Percentiles rank a stretch among this genome's conserved stretches.
Evolutionary conservation across 2,113 vertebrate species (phyloP).

Genomic region (Cololabis saira): DNA sequence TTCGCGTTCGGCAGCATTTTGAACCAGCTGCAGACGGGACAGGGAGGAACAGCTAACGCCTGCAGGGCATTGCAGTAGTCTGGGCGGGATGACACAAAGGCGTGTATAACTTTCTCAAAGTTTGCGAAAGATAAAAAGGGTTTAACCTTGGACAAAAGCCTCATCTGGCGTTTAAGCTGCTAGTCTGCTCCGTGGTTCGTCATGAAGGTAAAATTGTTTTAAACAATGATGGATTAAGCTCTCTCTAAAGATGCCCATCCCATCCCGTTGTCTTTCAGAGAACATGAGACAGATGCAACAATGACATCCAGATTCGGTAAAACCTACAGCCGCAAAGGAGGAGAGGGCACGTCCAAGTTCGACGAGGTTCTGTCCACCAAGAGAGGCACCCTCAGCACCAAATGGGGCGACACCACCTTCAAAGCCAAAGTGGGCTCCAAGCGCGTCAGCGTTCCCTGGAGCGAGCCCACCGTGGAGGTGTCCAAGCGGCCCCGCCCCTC

Average conservation of each 20-base stretch:
- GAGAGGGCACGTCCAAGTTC: conserved; percentile 96
- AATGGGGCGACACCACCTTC: conserved; percentile 98
- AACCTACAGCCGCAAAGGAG: conserved; percentile 98
- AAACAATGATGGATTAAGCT: neutral
- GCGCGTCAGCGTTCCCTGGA: conserved; percentile 85
- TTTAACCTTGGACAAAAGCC: too few relatives aligned
- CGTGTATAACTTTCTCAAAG: too few relatives aligned
- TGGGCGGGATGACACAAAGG: too few relatives aligned
- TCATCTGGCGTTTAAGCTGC: too few relatives aligned
- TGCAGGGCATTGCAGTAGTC: too few relatives aligned
- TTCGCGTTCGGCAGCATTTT: too few relatives aligned
- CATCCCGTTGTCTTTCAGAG: conserved; percentile 73
- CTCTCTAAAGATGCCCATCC: neutral
- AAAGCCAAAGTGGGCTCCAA: conserved; percentile 97
- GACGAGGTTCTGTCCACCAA: conserved; percentile 98
- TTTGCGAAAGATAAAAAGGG: too few relatives aligned
- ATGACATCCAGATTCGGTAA: conserved; percentile 99
- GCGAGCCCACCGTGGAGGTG: conserved; percentile 82
- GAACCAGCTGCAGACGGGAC: too few relatives aligned
- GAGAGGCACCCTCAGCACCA: conserved; percentile 96
- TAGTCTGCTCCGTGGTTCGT: too few relatives aligned
- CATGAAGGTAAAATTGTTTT: too few relatives aligned
- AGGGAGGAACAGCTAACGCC: too few relatives aligned
- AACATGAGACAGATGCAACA: conserved; percentile 99
- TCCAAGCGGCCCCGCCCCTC: conserved; percentile 87